phyloP scores from a whole-genome alignment of 53 echinoderm and acorn worm species.

The Stichopus horrens region DNA sequence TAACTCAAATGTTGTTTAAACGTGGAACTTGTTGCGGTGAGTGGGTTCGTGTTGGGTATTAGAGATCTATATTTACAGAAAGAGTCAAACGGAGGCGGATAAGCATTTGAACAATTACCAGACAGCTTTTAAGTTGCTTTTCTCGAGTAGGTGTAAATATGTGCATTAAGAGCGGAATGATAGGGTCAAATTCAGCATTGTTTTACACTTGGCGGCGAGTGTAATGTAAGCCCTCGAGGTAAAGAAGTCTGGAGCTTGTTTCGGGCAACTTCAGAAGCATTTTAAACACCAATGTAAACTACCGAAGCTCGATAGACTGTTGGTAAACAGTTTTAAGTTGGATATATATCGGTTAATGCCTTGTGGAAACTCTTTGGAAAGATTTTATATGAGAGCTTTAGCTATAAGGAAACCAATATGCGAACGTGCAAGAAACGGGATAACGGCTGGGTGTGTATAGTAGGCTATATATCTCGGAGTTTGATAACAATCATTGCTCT shows the following conservation, averaged over 20 bases:
- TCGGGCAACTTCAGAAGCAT: slow-evolving; percentile 39
- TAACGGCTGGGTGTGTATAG: too few species aligned
- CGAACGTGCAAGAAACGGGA: too few species aligned
- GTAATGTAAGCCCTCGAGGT: slow-evolving; percentile 2
- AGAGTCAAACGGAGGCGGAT: slow-evolving; percentile 22
- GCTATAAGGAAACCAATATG: background rate
- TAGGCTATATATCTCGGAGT: too few species aligned
- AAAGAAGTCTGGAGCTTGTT: slow-evolving; percentile 13
- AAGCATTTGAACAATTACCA: slow-evolving; percentile 37
- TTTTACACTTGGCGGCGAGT: slow-evolving; percentile 34
- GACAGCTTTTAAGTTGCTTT: slow-evolving; percentile 18
- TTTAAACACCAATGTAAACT: slow-evolving; percentile 3
- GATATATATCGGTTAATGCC: background rate
- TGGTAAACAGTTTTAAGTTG: slow-evolving; percentile 11
- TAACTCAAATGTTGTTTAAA: slow-evolving; percentile 6
- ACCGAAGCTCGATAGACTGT: background rate
- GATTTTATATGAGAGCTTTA: slow-evolving; percentile 5
- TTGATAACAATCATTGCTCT: too few species aligned
- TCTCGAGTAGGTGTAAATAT: slow-evolving; percentile 42
- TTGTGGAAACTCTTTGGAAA: background rate
- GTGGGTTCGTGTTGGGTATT: slow-evolving; percentile 39
- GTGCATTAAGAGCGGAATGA: slow-evolving; percentile 26
- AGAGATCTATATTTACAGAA: slow-evolving; percentile 15
- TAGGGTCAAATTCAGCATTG: slow-evolving; percentile 37
- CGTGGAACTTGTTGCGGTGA: slow-evolving; percentile 9